Evolutionary conservation across 2,113 vertebrate genomes (phyloP).

Genomic region (Nibea coibor): DNA sequence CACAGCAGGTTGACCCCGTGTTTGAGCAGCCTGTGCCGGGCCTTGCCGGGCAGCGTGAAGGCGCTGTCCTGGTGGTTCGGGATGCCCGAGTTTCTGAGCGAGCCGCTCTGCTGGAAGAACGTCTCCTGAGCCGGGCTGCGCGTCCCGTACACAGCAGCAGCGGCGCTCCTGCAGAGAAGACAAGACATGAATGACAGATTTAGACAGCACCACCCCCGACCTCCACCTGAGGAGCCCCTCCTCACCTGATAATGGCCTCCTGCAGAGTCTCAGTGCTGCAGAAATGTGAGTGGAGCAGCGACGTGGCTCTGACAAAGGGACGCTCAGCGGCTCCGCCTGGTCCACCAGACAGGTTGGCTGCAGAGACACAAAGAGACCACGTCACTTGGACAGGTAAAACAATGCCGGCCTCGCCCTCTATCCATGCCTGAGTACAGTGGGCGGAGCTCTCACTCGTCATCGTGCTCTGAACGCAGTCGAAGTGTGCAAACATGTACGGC

Average conservation of each 20-base stretch:
- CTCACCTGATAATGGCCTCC: constrained; percentile 92
- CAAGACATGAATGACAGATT: constrained; percentile 28
- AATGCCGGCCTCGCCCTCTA: constrained; percentile 36
- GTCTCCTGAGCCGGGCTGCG: constrained; percentile 89
- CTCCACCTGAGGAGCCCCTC: not conserved
- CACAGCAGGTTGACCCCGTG: constrained; percentile 95
- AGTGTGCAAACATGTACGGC: constrained; percentile 89
- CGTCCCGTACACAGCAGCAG: constrained; percentile 87
- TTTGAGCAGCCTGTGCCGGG: constrained; percentile 92
- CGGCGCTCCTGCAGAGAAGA: constrained; percentile 84
- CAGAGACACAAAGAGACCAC: constrained; percentile 64
- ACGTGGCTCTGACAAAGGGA: constrained; percentile 88
- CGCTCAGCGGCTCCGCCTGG: constrained; percentile 79
- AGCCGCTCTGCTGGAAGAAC: constrained; percentile 90
- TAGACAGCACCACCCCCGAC: not conserved
- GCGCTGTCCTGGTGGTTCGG: constrained; percentile 91
- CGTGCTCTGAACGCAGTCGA: constrained; percentile 90
- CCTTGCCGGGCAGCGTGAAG: constrained; percentile 89
- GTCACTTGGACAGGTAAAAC: constrained; percentile 60
- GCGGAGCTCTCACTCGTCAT: constrained; percentile 84
- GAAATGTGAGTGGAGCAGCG: constrained; percentile 91
- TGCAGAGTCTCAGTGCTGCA: constrained; percentile 84
- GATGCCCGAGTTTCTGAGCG: constrained; percentile 88
- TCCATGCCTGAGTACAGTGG: too few relatives aligned
- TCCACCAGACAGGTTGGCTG: constrained; percentile 88